These are phyloP conservation scores for Orestias chungarensis DNA, from an alignment of 2,797 vertebrate species.

Conservation along the genomic window DNA sequence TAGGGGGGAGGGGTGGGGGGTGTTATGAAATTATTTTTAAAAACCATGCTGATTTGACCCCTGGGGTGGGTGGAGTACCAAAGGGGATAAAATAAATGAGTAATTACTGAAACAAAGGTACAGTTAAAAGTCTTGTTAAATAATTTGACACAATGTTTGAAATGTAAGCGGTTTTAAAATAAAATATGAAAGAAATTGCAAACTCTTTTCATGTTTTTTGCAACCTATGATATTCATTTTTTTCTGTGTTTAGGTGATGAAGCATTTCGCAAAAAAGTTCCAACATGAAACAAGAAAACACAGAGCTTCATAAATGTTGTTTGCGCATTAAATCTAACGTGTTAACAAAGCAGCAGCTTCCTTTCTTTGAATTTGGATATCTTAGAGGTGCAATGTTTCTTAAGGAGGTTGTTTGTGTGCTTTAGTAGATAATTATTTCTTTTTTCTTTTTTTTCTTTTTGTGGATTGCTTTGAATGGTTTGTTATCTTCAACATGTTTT, in stretches of 20 bases:
- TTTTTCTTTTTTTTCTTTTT: slow-evolving; percentile 64
- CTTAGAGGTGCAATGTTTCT: slow-evolving; percentile 48
- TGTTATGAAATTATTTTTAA: too few relatives aligned
- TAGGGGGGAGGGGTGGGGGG: too few relatives aligned
- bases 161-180: background rate
- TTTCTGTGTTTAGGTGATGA: background rate
- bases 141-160: too few relatives aligned
- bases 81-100: too few relatives aligned
- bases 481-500: slow-evolving; percentile 61
- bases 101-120: too few relatives aligned
- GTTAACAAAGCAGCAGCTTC: slow-evolving; percentile 43
- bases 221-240: background rate
- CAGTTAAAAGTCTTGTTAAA: too few relatives aligned
- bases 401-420: slow-evolving; percentile 55
- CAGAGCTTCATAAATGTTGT: background rate
- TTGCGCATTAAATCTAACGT: slow-evolving; percentile 15
- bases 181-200: background rate
- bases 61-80: too few relatives aligned
- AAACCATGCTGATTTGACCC: too few relatives aligned
- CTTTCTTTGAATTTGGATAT: slow-evolving; percentile 63
- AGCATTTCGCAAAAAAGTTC: background rate
- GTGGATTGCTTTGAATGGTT: slow-evolving; percentile 58
- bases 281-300: background rate
- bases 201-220: too few relatives aligned
- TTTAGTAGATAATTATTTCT: slow-evolving; percentile 51